Base-by-base conservation (phyloP, 2,797 vertebrate species). In the Octomys mimax region DNA sequence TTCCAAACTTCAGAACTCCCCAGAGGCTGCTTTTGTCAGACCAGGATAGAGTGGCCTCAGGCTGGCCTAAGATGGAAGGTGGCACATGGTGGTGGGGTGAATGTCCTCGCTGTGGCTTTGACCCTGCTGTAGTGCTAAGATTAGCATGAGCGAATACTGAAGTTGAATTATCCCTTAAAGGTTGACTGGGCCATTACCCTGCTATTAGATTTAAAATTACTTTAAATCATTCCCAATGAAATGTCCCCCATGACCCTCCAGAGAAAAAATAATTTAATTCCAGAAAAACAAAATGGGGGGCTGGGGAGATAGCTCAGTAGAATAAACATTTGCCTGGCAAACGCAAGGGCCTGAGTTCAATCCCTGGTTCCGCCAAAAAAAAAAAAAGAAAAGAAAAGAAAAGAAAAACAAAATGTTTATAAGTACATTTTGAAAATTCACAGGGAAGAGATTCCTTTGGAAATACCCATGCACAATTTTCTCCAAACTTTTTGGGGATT, bases 261-360 rank as follows among this genome's bases (percentile, higher is more conserved):
- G 83, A 94, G 8, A 95, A 89, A 7, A 89, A 88, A n/a, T 79
- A 54, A 92, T 59, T 85, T 89, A 42, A 61, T 78, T 79, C 22
- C n/a, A 66, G 6, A 92, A 6, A 54, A 73, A 85, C 57, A 77
- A 64, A 84, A 95, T 49, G 62, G 49, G 49, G 49, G 49, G 6
- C 49, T 49, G 11, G 49, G 49, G 49, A 49, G 11, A 49, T 49
- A 11, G 49, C 49, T 49, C 49, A 49, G 49, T 49, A 49, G 49
- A 11, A 49, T 49, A 49, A 49, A 11, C 11, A 11, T 11, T 49
- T 49, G 49, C 49, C 49, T 49, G 49, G 49, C 46, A 49, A 49
- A 7, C 46, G 8, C 49, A 49, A 11, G 49, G 7, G 49, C 49
- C 49, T 49, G 49, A 49, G 49, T 11, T 49, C 49, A 49, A 49